phyloP scores from a whole-genome alignment of 2,797 vertebrate genomes.

The Aldrovandia affinis region DNA sequence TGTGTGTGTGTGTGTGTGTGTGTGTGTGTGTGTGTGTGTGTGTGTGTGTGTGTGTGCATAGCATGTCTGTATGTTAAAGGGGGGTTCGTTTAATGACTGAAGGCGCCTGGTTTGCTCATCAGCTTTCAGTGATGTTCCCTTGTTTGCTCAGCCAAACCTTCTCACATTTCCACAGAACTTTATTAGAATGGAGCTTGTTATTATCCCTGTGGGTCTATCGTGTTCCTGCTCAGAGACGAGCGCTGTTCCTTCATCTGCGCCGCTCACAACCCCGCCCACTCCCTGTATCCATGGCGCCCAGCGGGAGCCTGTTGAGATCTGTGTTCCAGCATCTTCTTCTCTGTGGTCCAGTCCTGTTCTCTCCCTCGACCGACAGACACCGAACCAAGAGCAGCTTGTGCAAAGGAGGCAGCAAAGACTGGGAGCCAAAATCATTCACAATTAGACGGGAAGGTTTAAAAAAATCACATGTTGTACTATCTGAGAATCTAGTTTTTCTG shows the following conservation, averaged over 20 bases:
- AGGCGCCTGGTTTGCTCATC: too few species aligned
- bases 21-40: too few species aligned
- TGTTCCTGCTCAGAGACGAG: not conserved
- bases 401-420: not conserved
- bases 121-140: too few species aligned
- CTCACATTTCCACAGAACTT: not conserved
- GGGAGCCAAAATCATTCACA: not conserved
- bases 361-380: not conserved
- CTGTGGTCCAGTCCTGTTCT: not conserved
- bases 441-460: not conserved
- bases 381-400: not conserved
- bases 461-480: not conserved
- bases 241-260: not conserved
- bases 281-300: not conserved
- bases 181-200: not conserved
- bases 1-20: too few species aligned
- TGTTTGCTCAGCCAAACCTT: not conserved
- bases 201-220: not conserved
- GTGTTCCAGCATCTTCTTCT: not conserved
- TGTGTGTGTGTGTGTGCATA: too few species aligned
- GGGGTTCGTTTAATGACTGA: too few species aligned
- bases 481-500: not conserved
- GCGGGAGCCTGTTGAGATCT: not conserved
- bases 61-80: too few species aligned
- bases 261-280: not conserved